Percentiles rank a stretch among this genome's conserved stretches.
phyloP scores from a whole-genome alignment of 2,888 invertebrate genomes.

The Myathropa florea region DNA sequence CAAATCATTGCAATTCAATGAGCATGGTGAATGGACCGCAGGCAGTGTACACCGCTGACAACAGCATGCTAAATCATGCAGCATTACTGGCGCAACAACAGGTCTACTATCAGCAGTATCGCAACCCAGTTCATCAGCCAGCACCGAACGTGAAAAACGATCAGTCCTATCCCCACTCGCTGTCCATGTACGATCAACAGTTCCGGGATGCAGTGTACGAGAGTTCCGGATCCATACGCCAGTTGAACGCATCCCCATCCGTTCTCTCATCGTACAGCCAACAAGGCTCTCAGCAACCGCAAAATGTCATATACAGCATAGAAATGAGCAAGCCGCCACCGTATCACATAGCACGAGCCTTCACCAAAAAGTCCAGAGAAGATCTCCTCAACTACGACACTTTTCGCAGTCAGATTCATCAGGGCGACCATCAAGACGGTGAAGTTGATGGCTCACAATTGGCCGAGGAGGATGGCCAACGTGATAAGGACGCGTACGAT shows the following conservation, averaged over 20 bases:
- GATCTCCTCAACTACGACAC: slow-evolving; percentile 79
- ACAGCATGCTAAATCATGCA: background rate
- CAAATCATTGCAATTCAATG: background rate
- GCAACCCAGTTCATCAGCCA: slow-evolving; percentile 10
- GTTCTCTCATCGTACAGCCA: slow-evolving; percentile 27
- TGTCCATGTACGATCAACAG: slow-evolving; percentile 22
- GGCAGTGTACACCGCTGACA: background rate
- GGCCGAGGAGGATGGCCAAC: background rate
- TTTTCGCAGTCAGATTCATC: slow-evolving; percentile 75
- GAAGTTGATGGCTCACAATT: background rate
- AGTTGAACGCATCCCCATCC: slow-evolving; percentile 38
- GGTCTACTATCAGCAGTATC: slow-evolving; percentile 17
- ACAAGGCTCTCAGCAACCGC: slow-evolving; percentile 29
- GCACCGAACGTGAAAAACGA: slow-evolving; percentile 48
- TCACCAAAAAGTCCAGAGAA: slow-evolving; percentile 85
- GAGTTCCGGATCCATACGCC: slow-evolving; percentile 5
- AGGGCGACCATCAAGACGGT: slow-evolving; percentile 4
- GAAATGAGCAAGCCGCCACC: slow-evolving; percentile 85
- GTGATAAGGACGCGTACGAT: background rate
- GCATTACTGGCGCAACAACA: background rate
- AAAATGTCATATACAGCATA: slow-evolving; percentile 17
- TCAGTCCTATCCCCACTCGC: slow-evolving; percentile 13
- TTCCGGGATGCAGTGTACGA: slow-evolving; percentile 17
- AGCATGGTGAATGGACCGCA: background rate
- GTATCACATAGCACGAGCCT: slow-evolving; percentile 91